Percentiles rank a stretch among this genome's conserved stretches.
Conservation (phyloP, 2,888 invertebrate species). For the Cordilura impudica region DNA sequence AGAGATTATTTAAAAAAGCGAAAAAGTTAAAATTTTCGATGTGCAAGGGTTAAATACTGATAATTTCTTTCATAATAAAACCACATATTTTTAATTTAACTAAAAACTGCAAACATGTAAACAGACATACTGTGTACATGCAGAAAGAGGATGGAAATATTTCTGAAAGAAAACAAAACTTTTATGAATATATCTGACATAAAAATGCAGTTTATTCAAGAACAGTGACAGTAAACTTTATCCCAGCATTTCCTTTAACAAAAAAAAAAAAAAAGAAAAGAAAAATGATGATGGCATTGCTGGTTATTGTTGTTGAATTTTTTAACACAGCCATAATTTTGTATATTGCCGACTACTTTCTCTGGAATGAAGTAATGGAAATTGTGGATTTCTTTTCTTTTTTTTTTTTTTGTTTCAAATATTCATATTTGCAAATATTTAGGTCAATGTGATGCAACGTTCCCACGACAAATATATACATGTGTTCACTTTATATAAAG, state of each 20-base stretch:
- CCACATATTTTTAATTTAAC: conserved; percentile 3
- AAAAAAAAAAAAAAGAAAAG: conserved; percentile 41
- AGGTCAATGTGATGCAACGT: conserved; percentile 67
- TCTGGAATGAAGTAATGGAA: conserved; percentile 33
- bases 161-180: conserved; percentile 40
- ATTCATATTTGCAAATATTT: too few relatives aligned
- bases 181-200: conserved; percentile 56
- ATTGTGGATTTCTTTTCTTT: conserved; percentile 54
- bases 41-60: background rate
- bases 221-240: conserved; percentile 19
- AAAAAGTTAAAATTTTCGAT: too few relatives aligned
- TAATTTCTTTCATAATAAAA: background rate
- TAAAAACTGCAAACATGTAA: conserved; percentile 10
- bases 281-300: conserved; percentile 5
- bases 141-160: background rate
- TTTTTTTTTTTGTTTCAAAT: conserved; percentile 24
- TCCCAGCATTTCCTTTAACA: conserved; percentile 55
- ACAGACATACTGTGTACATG: background rate
- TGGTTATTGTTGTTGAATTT: conserved; percentile 1
- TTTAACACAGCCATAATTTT: conserved; percentile 57
- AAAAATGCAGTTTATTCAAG: conserved; percentile 45
- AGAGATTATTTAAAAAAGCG: too few relatives aligned
- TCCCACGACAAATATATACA: background rate
- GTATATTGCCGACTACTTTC: conserved; percentile 44
- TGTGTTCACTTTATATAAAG: too few relatives aligned